phyloP scores from a whole-genome alignment of 1,140 invertebrate species.

The Atta colombica region DNA sequence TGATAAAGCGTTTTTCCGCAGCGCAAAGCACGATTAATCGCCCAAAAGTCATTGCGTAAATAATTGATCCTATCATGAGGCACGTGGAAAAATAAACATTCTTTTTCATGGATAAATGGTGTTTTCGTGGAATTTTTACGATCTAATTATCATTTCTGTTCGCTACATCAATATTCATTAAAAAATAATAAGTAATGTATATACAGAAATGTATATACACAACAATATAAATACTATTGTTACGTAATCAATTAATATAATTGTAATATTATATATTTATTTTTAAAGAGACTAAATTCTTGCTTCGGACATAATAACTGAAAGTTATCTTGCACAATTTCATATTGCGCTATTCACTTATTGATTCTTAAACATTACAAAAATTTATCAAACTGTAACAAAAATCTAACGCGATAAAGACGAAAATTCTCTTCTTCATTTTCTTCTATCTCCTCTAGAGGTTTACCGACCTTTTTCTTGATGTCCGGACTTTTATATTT shows the following conservation, averaged over 20 bases:
- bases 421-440: background rate
- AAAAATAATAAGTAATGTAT: background rate
- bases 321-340: background rate
- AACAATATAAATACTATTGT: background rate
- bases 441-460: background rate
- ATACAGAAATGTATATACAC: background rate
- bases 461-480: conserved; percentile 72
- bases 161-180: background rate
- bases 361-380: background rate
- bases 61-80: conserved; percentile 42
- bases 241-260: background rate
- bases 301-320: background rate
- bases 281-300: background rate
- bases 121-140: background rate
- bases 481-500: conserved; percentile 85
- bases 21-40: conserved; percentile 52
- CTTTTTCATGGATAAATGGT: background rate
- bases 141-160: background rate
- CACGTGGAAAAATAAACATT: background rate
- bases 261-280: background rate
- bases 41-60: conserved; percentile 42
- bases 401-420: background rate
- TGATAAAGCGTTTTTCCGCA: conserved; percentile 53
- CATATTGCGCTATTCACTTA: background rate
- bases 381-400: background rate